Evolutionary conservation across 2,113 vertebrate species (phyloP), one percentile per base, ranked within the genome.

Genomic region (Climacteris rufus): DNA sequence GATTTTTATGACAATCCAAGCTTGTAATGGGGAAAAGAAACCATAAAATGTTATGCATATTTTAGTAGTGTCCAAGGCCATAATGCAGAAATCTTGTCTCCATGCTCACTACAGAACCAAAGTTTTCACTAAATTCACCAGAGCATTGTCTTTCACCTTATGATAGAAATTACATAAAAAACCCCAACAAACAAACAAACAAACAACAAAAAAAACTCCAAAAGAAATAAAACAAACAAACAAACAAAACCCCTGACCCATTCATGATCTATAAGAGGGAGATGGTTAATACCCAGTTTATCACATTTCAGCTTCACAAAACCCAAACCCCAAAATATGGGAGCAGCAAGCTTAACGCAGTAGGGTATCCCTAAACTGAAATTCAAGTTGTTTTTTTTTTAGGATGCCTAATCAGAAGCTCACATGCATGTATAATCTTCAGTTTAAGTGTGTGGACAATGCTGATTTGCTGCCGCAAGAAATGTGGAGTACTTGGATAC

Each of bases 181-280:
- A 47, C n/a, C n/a, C n/a, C n/a, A 11, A 35, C 1, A 15, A 25
- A 18, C 31, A 37, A 1, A 10, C n/a, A n/a, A 11, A 35, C 1
- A 15, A 25, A 18, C 31, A 37, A 1, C 25, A 21, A 0, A 15
- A 4, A 27, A 11, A 0, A 10, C 4, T 40, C 23, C 2, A 24
- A 27, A 7, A 25, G 11, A 71, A 24, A 18, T 15, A 17, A 18
- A 31, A n/a, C n/a, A n/a, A n/a, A n/a, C n/a, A n/a, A 11, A 35
- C 1, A 15, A 25, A 18, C 31, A 37, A 1, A 10, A 1, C 0
- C 0, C 8, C 33, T 70, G 5, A 7, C 8, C 3, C 59, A 20
- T 19, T 63, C 35, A 15, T 56, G 9, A 39, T 27, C 42, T 70
- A 3, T 42, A 42, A 60, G 72, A 52, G 2, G 4, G 11, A 75